Percentiles rank a stretch among this genome's conserved stretches.
Evolutionary conservation across 1,140 invertebrate genomes (phyloP).

Genomic region (Aphaenogaster ashmeadi): DNA sequence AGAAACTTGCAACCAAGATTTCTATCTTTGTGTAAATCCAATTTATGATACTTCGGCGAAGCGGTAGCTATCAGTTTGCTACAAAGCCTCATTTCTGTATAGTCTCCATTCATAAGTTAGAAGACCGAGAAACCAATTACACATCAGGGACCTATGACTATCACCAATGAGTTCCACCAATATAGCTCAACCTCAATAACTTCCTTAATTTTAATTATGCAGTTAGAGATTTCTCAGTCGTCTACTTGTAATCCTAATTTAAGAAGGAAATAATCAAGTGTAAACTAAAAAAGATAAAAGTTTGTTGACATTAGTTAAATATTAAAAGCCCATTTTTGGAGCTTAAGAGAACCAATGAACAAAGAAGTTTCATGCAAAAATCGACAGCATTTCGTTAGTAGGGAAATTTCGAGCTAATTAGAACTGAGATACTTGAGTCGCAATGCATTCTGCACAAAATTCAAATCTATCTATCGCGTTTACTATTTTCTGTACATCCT

Average conservation of each 20-base stretch:
- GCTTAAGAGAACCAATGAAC: not conserved
- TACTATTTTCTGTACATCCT: not conserved
- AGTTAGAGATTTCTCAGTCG: not conserved
- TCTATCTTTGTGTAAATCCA: constrained; percentile 42
- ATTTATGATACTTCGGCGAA: constrained; percentile 29
- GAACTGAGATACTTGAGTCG: not conserved
- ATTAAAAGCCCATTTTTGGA: not conserved
- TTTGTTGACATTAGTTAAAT: not conserved
- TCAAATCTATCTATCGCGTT: not conserved
- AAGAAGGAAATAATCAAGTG: not conserved
- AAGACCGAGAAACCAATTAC: constrained; percentile 28
- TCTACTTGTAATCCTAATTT: not conserved
- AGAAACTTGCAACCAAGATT: constrained; percentile 7
- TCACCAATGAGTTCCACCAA: not conserved
- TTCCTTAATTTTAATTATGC: not conserved
- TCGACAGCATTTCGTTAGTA: not conserved
- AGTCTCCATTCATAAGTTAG: constrained; percentile 22
- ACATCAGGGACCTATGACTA: not conserved
- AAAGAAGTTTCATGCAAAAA: not conserved
- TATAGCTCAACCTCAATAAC: not conserved
- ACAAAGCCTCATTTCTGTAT: constrained; percentile 5
- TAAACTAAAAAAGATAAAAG: not conserved
- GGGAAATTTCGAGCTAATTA: not conserved
- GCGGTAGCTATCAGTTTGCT: constrained; percentile 8
- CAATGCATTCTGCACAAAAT: not conserved